A percentile compares a stretch with the other conserved stretches of the same genome.
Conservation (phyloP, 2,797 vertebrate genomes). For the Corythornis leucogaster region DNA sequence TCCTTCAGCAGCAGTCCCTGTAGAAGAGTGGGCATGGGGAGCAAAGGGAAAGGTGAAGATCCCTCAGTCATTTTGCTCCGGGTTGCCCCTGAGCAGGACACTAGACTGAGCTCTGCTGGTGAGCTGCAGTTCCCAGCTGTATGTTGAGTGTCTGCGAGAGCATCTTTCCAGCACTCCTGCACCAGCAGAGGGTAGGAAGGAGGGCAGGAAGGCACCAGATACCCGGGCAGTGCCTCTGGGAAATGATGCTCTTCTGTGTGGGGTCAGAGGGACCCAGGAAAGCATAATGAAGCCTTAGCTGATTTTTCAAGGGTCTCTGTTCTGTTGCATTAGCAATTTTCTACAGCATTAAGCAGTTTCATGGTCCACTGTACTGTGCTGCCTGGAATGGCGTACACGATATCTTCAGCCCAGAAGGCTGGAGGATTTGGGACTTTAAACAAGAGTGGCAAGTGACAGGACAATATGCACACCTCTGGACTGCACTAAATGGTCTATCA, state of each 20-base stretch:
- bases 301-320: constrained; percentile 56
- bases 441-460: background rate
- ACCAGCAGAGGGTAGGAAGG: background rate
- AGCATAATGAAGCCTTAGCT: background rate
- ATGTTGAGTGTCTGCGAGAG: background rate
- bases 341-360: constrained; percentile 65
- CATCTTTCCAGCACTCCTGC: background rate
- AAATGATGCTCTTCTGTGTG: background rate
- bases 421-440: background rate
- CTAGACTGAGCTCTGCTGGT: background rate
- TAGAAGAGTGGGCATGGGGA: background rate
- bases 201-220: background rate
- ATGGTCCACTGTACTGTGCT: constrained; percentile 40
- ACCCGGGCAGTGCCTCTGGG: background rate
- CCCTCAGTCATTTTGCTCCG: background rate
- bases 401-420: background rate
- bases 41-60: too few relatives aligned
- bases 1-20: background rate
- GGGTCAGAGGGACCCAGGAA: background rate
- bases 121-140: background rate
- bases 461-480: rapidly evolving
- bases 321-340: constrained; percentile 58
- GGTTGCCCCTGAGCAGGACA: background rate
- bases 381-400: background rate
- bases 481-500: rapidly evolving